Evolutionary conservation across 2,797 vertebrate genomes (phyloP), one percentile per base, ranked within the genome.

Genomic region (Cryptoblepharus egeriae): DNA sequence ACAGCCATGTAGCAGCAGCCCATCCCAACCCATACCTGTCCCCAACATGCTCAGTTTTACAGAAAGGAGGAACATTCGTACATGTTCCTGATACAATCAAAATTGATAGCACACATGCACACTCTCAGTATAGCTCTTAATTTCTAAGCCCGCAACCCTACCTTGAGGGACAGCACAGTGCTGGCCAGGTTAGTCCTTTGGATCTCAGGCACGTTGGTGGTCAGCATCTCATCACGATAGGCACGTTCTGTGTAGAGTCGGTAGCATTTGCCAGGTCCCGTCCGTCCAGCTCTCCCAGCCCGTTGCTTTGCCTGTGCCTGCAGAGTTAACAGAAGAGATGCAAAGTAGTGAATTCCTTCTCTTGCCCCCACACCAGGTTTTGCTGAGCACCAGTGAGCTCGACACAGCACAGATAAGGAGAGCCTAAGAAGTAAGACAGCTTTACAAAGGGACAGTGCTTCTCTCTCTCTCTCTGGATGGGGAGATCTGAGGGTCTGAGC

Each of bases 221-320:
- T 99, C 11, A 99, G 94, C 98, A 99, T 99, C 91, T 99, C 98
- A 76, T 99, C 99, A 64, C 98, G 95, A 88, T 99, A 99, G 5
- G 99, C 99, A 45, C 98, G 96, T 86, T 99, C 99, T 0, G 98
- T 99, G 87, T 99, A 99, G 0, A 99, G 94, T 71, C 99, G 94
- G 88, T 99, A 99, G 89, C 97, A 97, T 71, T 99, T 99, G 3
- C 99, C 99, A 0, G 98, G 98, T 0, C 98, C 99, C 0, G 98
- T 99, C 73, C 99, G 96, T 20, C 99, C 99, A 5, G 99, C 99
- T 82, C 99, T 95, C 12, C 99, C 99, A 0, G 99, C 98, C 79
- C 99, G 93, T 91, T 99, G 99, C 93, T 99, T 99, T 49, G 99
- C 99, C 92, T 99, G 98, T 65, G 99, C 99, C 98, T 99, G 28